These are phyloP conservation scores for Elanus axillaris DNA, from an alignment of 2,113 vertebrate species.

Conservation along the genomic window DNA sequence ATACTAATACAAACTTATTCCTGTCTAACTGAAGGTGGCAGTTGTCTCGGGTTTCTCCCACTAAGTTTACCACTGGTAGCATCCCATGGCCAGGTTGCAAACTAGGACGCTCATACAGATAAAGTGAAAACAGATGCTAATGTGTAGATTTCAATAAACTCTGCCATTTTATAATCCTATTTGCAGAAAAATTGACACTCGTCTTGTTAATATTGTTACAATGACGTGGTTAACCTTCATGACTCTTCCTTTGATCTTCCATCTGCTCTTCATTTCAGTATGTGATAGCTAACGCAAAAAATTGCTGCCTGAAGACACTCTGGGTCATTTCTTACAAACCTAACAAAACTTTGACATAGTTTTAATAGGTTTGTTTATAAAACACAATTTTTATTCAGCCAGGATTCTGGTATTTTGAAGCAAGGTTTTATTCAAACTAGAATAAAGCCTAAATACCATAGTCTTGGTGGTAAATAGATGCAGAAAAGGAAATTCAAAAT, in stretches of 20 bases:
- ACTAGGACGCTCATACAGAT: not conserved
- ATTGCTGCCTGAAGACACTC: not conserved
- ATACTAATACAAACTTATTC: not conserved
- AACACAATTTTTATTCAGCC: not conserved
- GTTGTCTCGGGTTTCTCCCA: not conserved
- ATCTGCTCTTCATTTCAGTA: not conserved
- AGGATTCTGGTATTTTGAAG: not conserved
- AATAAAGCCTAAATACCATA: not conserved
- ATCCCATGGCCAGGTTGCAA: not conserved
- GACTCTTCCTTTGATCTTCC: constrained; percentile 5
- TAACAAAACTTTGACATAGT: not conserved
- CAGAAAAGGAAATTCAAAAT: not conserved
- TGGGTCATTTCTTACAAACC: not conserved
- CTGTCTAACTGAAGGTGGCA: not conserved
- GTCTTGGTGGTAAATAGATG: not conserved
- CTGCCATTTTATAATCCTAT: not conserved
- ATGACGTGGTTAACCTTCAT: not conserved
- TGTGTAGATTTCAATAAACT: not conserved
- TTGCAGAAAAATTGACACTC: not conserved
- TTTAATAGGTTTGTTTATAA: not conserved
- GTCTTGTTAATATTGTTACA: not conserved
- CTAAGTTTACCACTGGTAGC: not conserved
- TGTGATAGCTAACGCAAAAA: not conserved
- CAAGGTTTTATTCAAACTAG: not conserved
- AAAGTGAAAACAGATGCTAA: not conserved